Base-by-base conservation (phyloP, 1,140 invertebrate genomes). In the Bombus sibiricus region DNA sequence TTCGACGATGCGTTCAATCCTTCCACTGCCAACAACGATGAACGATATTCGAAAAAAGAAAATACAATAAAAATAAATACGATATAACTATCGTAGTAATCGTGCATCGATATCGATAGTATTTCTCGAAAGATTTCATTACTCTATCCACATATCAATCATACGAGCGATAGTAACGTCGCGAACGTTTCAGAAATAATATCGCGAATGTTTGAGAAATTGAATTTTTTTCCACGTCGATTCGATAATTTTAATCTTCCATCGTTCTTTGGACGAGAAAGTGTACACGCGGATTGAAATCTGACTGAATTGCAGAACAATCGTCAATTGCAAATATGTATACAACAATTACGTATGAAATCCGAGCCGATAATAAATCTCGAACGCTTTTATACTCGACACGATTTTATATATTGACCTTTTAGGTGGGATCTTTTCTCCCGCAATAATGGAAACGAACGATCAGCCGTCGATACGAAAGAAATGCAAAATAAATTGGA, bases 401-500 rank as follows among this genome's bases (percentile, higher is more conserved):
- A 12, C 34, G 22, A 39, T 57, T 77, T 77, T 57, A 69, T 41
- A 15, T 62, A 15, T 62, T 15, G 18, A 83, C 18, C 25, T 81
- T 57, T 73, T 39, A n/a, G 47, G 59, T 10, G 8, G 5, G 41
- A n/a, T 8, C 6, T 39, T 66, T 47, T 34, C 34, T 62, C 22
- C 39, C 39, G 13, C n/a, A 10, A 64, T 25, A 22, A 4, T 28
- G 64, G 22, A 57, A 41, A 59, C 57, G 57, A 75, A 74, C 15
- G 43, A 62, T 75, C 34, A 39, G 15, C 13, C 41, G 32, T 37
- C 9, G n/a, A 34, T 22, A 8, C 32, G 13, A 73, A 81, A 66
- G 57, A 74, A 41, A 85, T 81, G 69, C 59, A 74, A 53, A 85
- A 68, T 41, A 68, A 81, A 85, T 57, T 74, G 83, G 57, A 39